phyloP scores from a whole-genome alignment of 2,797 vertebrate genomes.

The Gila robusta region DNA sequence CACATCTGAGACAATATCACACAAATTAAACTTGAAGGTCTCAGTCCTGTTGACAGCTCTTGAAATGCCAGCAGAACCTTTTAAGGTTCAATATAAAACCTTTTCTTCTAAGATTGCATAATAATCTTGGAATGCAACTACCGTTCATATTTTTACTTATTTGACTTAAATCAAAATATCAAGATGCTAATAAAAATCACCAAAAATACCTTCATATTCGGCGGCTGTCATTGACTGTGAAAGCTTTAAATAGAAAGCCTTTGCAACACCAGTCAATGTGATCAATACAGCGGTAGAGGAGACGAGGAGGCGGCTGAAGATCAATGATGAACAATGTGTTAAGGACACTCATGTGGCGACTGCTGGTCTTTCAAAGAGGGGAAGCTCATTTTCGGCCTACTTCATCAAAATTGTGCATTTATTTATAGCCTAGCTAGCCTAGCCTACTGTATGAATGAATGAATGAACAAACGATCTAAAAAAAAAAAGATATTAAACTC shows the following conservation, averaged over 20 bases:
- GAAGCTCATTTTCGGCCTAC: too few species aligned
- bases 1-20: background rate
- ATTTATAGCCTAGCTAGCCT: too few species aligned
- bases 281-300: slow-evolving; percentile 17
- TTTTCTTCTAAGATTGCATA: background rate
- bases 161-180: background rate
- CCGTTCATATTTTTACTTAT: background rate
- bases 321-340: slow-evolving; percentile 1
- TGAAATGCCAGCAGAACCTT: background rate
- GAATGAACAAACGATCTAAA: too few species aligned
- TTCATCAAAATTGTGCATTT: too few species aligned
- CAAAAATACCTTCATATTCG: too few species aligned
- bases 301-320: background rate
- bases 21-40: slow-evolving; percentile 6
- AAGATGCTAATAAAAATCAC: background rate
- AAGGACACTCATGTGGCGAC: background rate
- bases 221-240: background rate
- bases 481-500: too few species aligned
- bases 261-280: slow-evolving; percentile 14
- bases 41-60: background rate
- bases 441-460: too few species aligned
- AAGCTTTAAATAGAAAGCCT: slow-evolving; percentile 32
- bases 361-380: too few species aligned
- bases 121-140: background rate
- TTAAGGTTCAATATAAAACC: background rate